Evolutionary conservation across 2,888 invertebrate genomes (phyloP).

Genomic region (Brenthis hecate): DNA sequence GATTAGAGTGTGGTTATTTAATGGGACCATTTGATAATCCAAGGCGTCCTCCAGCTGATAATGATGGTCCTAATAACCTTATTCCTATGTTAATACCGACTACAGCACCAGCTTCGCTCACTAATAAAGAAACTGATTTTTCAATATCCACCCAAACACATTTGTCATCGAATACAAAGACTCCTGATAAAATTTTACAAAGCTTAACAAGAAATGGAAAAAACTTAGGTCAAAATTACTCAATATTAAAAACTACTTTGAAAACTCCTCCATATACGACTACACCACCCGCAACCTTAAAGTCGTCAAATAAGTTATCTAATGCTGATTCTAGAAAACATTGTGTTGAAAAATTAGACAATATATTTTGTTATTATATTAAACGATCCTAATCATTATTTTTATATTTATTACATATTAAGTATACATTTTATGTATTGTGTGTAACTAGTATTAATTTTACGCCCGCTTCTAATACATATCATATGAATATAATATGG

Average conservation of each 20-base stretch:
- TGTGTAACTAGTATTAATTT: too few species aligned
- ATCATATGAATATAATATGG: too few species aligned
- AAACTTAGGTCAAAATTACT: constrained; percentile 1
- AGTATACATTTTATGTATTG: too few species aligned
- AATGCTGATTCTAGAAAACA: constrained; percentile 23
- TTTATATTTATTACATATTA: not conserved
- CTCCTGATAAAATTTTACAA: not conserved
- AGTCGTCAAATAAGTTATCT: constrained; percentile 1
- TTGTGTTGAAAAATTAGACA: constrained; percentile 57
- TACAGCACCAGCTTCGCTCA: not conserved
- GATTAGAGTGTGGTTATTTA: constrained; percentile 69
- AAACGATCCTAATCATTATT: constrained; percentile 8
- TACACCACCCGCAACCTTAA: not conserved
- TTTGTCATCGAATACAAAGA: not conserved
- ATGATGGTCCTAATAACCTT: constrained; percentile 2
- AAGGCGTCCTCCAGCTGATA: constrained; percentile 42
- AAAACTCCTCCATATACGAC: constrained; percentile 4
- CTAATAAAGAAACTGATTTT: not conserved
- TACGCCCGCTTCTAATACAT: too few species aligned
- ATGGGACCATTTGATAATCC: constrained; percentile 40
- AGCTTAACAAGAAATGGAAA: not conserved
- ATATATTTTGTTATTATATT: constrained; percentile 52
- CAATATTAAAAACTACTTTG: constrained; percentile 1
- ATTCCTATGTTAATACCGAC: not conserved
- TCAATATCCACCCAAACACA: not conserved